phyloP scores from a whole-genome alignment of 2,888 invertebrate genomes.

The Heliconius charithonia region DNA sequence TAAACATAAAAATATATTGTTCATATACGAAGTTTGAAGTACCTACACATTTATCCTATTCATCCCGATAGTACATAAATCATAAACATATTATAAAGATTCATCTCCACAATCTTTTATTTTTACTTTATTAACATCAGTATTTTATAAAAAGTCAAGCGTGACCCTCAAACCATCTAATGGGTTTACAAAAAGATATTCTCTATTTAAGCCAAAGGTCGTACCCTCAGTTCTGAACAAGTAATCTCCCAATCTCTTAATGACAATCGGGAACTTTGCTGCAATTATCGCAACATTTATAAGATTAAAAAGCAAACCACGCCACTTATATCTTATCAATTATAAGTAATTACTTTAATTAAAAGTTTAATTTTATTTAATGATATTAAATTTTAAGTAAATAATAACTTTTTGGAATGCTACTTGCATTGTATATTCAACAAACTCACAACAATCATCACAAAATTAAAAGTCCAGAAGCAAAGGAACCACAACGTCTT shows the following conservation, averaged over 20 bases:
- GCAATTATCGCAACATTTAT: slow-evolving; percentile 61
- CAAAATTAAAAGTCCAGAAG: no score
- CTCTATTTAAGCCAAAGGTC: slow-evolving; percentile 52
- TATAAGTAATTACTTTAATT: neutral
- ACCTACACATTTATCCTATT: neutral
- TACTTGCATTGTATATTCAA: no score
- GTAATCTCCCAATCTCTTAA: slow-evolving; percentile 82
- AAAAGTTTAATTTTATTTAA: no score
- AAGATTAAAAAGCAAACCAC: slow-evolving; percentile 49
- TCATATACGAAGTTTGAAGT: neutral
- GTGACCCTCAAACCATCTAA: neutral
- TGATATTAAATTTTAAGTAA: neutral
- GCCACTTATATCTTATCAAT: slow-evolving; percentile 15
- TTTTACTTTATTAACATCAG: neutral
- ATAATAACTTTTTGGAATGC: neutral
- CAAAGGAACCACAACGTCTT: no score
- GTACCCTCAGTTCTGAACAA: slow-evolving; percentile 69
- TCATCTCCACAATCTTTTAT: neutral
- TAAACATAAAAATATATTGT: neutral
- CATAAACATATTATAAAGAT: neutral
- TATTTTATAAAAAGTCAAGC: neutral
- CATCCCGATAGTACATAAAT: neutral
- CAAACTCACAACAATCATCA: no score
- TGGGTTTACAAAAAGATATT: neutral
- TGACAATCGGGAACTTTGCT: slow-evolving; percentile 68